Percentiles rank a stretch among this genome's conserved stretches.
Evolutionary conservation across 2,888 invertebrate genomes (phyloP).

Genomic region (Darwinula stevensoni): DNA sequence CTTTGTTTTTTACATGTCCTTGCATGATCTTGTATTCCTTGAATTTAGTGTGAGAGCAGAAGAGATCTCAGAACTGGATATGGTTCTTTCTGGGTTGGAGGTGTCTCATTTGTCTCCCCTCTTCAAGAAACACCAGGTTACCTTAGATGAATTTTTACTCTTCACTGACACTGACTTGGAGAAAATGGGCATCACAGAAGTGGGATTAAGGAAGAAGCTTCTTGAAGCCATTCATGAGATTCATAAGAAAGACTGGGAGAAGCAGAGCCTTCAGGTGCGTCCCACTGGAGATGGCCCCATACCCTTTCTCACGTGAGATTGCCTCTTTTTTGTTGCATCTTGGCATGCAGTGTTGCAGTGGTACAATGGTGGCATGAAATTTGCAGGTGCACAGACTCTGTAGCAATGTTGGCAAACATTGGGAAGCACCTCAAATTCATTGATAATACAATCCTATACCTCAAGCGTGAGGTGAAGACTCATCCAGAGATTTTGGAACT

Average conservation of each 20-base stretch:
- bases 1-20: too few relatives aligned
- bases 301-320: too few relatives aligned
- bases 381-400: conserved; percentile 16
- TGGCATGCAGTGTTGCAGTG: conserved; percentile 16
- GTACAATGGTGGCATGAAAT: conserved; percentile 14
- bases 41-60: too few relatives aligned
- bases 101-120: conserved; percentile 13
- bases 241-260: conserved; percentile 18
- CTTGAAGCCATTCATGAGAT: conserved; percentile 16
- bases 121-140: conserved; percentile 15
- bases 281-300: too few relatives aligned
- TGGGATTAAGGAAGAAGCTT: conserved; percentile 17
- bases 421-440: conserved; percentile 17
- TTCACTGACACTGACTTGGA: conserved; percentile 16
- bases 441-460: conserved; percentile 15
- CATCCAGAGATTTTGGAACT: conserved; percentile 14
- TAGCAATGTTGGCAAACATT: conserved; percentile 17
- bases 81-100: conserved; percentile 17
- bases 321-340: conserved; percentile 10
- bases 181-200: conserved; percentile 15
- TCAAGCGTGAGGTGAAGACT: conserved; percentile 14
- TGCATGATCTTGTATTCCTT: too few relatives aligned
- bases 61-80: conserved; percentile 16
- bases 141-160: conserved; percentile 15
- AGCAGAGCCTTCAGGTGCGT: conserved; percentile 17